Percentiles rank a stretch among this genome's conserved stretches.
Conservation (phyloP, 2,797 vertebrate genomes). For the Enteromius afrohamiltoni region DNA sequence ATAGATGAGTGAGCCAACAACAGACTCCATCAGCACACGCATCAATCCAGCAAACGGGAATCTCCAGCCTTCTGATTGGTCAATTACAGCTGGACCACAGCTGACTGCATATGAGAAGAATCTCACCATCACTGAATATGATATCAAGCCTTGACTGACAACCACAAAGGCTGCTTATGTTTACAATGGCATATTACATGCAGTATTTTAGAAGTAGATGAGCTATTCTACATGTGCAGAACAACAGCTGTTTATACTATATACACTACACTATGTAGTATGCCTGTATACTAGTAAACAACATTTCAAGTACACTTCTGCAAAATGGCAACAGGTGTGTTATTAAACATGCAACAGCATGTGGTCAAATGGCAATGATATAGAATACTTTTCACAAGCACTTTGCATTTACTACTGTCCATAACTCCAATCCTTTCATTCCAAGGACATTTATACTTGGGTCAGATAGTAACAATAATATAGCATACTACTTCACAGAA, state of each 20-base stretch:
- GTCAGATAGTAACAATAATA: background rate
- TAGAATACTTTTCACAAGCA: background rate
- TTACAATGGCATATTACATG: background rate
- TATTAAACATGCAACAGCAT: background rate
- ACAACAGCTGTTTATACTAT: background rate
- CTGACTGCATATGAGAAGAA: background rate
- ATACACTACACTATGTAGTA: background rate
- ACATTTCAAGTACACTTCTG: background rate
- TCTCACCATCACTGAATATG: background rate
- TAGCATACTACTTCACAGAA: background rate
- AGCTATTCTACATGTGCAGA: background rate
- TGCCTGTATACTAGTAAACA: background rate
- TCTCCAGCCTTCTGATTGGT: conserved; percentile 35
- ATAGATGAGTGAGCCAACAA: conserved; percentile 71
- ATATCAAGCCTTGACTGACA: background rate
- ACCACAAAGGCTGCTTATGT: background rate
- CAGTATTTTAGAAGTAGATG: no score
- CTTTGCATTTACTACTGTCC: no score
- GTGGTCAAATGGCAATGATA: background rate
- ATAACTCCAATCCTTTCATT: no score
- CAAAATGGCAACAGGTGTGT: background rate
- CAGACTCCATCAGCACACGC: conserved; percentile 63
- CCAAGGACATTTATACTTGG: background rate
- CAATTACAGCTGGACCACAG: conserved; percentile 26
- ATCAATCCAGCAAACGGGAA: conserved; percentile 77